Evolutionary conservation across 2,113 vertebrate species (phyloP).

Genomic region (Hydropotes inermis): DNA sequence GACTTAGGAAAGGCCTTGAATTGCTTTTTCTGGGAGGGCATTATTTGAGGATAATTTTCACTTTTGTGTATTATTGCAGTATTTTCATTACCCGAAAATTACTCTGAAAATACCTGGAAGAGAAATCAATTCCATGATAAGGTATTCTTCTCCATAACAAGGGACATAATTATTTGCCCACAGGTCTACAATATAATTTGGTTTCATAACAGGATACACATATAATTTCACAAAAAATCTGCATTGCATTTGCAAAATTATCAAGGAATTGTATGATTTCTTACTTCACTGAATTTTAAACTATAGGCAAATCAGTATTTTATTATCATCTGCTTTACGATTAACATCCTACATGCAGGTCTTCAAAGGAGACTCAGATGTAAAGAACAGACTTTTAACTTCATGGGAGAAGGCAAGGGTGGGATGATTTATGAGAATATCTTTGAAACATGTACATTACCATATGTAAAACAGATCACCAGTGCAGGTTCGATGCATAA

Average conservation of each 20-base stretch:
- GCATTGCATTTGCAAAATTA: background rate
- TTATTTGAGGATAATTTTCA: slow-evolving; percentile 41
- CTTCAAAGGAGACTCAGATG: background rate
- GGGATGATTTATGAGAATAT: background rate
- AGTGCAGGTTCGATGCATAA: background rate
- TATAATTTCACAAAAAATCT: slow-evolving; percentile 25
- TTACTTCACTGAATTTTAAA: background rate
- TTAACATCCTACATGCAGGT: background rate
- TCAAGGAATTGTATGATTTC: background rate
- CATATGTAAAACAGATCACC: background rate
- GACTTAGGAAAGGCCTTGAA: background rate
- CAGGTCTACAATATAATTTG: slow-evolving; percentile 32
- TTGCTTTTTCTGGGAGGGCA: background rate
- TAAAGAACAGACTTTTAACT: background rate
- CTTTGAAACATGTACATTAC: background rate
- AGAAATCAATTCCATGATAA: slow-evolving; percentile 2
- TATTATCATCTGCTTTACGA: background rate
- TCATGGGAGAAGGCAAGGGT: background rate
- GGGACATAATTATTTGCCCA: slow-evolving; percentile 19
- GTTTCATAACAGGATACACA: background rate
- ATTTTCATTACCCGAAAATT: slow-evolving; percentile 54
- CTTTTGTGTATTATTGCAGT: slow-evolving; percentile 1
- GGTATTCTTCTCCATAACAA: background rate
- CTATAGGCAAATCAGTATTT: background rate
- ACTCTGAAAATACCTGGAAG: slow-evolving; percentile 5